Base-by-base conservation (phyloP, 2,113 vertebrate genomes). In the Seriola rivoliana region DNA sequence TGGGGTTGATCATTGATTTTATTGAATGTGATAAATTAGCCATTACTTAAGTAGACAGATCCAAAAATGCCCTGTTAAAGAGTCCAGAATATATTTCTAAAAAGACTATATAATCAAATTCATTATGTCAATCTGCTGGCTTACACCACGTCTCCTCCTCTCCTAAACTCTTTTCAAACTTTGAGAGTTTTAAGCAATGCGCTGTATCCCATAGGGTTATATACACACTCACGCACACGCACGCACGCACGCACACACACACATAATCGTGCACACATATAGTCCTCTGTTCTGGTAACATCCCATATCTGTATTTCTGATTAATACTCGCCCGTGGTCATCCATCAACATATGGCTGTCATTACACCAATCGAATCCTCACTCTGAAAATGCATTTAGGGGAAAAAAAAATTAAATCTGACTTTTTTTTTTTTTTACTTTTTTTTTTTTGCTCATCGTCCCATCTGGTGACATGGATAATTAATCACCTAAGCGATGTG, bases 391-490 rank as follows among this genome's bases (percentile, higher is more conserved):
- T 88, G 81, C 90, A 87, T 91, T 93, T 90, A 73, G 59, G n/a
- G 19, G 38, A 60, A 78, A 84, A 79, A 78, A 84, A 57, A 81
- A 70, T 48, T 82, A 89, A 89, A 90, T 91, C 75, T 32, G 57
- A 79, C 82, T 84, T 91, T 89, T 89, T 85, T 78, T 90, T 87
- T 64, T 82, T 86, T 86, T 85, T 25, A 1, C 2, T 25, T 25
- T 25, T 25, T 29, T 64, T 85, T 73, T 88, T 86, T 69, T 71
- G 40, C 85, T 89, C 89, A 75, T 91, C 81, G 57, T 90, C 89
- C 92, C 92, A 94, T 95, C 91, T 89, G 86, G 86, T 95, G 94
- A 92, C 92, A 95, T 91, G 84, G 93, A 95, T 94, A 95, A 95
- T 94, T 95, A 93, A 95, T 95, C 92, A 94, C 88, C 90, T 90